Percentiles rank a stretch among this genome's conserved stretches.
Evolutionary conservation across 2,797 vertebrate genomes (phyloP).

Genomic region (Hippocampus kuda): DNA sequence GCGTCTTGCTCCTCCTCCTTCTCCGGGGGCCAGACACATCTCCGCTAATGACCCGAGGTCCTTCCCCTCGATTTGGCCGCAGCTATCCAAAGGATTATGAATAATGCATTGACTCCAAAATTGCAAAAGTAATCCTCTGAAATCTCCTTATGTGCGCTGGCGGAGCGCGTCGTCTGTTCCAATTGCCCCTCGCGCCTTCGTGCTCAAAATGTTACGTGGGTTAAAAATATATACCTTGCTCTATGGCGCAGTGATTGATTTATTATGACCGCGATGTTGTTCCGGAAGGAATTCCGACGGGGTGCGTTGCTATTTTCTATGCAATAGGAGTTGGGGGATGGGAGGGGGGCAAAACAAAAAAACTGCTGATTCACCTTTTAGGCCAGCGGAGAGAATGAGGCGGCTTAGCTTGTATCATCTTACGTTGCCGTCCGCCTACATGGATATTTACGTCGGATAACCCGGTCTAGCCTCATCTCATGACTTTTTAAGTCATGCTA

Average conservation of each 20-base stretch:
- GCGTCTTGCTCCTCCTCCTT: slow-evolving; percentile 32
- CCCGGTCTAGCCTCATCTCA: slow-evolving; percentile 37
- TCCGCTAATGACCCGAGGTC: slow-evolving; percentile 66
- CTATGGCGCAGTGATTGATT: slow-evolving; percentile 38
- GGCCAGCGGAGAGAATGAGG: slow-evolving; percentile 23
- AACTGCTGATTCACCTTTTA: slow-evolving; percentile 62
- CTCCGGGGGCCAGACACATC: slow-evolving; percentile 49
- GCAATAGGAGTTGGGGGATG: slow-evolving; percentile 14
- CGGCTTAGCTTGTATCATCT: slow-evolving; percentile 35
- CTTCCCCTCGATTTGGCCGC: slow-evolving; percentile 67
- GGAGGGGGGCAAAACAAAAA: slow-evolving; percentile 13
- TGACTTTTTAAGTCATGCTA: slow-evolving; percentile 40
- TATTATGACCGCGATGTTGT: slow-evolving; percentile 25
- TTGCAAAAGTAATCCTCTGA: slow-evolving; percentile 76
- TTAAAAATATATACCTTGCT: slow-evolving; percentile 23
- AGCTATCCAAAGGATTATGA: slow-evolving; percentile 71
- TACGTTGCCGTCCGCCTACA: slow-evolving; percentile 37
- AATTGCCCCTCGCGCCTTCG: slow-evolving; percentile 58
- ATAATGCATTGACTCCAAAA: slow-evolving; percentile 77
- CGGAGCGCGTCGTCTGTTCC: slow-evolving; percentile 64
- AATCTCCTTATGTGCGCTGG: slow-evolving; percentile 71
- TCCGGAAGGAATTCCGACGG: slow-evolving; percentile 33
- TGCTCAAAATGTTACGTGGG: slow-evolving; percentile 36
- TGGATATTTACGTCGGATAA: slow-evolving; percentile 48
- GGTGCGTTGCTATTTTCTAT: slow-evolving; percentile 28